Conservation (phyloP, 2,797 vertebrate genomes). For the Microtus obscurus region DNA sequence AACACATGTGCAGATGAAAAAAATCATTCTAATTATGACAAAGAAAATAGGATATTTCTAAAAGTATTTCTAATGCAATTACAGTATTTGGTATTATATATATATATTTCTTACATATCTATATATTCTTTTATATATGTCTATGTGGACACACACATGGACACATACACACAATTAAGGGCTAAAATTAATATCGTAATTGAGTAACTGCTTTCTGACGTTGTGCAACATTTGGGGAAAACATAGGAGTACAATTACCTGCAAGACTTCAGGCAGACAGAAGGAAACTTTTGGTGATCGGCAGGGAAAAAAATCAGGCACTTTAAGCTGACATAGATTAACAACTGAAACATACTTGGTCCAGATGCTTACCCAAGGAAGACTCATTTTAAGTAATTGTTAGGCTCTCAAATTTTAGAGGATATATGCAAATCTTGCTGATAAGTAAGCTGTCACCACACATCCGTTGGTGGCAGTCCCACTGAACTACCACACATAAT, state of each 20-base stretch:
- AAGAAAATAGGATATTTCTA: not conserved
- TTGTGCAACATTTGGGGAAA: not conserved
- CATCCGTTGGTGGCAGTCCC: rapidly evolving
- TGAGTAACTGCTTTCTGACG: not conserved
- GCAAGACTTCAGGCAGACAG: not conserved
- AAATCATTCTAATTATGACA: not conserved
- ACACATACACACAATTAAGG: too few species aligned
- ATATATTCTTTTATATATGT: too few species aligned
- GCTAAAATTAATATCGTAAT: not conserved
- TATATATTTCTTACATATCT: not conserved
- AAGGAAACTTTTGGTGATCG: not conserved
- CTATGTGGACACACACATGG: too few species aligned
- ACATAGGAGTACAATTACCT: not conserved
- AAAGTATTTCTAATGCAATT: not conserved
- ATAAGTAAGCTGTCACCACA: rapidly evolving
- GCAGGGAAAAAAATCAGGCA: not conserved
- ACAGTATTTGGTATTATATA: not conserved
- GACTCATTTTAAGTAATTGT: not conserved
- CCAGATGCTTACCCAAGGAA: not conserved
- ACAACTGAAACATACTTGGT: not conserved
- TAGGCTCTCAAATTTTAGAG: not conserved
- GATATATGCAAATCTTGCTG: not conserved
- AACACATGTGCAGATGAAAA: not conserved
- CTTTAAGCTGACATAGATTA: not conserved
- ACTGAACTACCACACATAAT: not conserved